Evolutionary conservation across 2,113 vertebrate genomes (phyloP).

Genomic region (Oceanites oceanicus): DNA sequence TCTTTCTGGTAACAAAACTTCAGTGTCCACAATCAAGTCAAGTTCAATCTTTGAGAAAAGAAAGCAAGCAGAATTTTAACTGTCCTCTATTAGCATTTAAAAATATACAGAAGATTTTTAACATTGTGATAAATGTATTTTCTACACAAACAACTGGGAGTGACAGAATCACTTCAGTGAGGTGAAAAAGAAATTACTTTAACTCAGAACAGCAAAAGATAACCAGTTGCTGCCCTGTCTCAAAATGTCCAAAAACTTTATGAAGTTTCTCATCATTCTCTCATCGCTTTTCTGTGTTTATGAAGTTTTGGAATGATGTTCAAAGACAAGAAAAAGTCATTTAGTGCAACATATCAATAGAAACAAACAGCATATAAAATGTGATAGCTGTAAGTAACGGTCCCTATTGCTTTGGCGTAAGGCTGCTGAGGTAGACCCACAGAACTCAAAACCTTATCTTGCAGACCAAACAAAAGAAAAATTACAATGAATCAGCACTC

Average conservation of each 20-base stretch:
- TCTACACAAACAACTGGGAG: neutral
- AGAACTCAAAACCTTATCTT: neutral
- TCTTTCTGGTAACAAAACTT: neutral
- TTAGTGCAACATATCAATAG: neutral
- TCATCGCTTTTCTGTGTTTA: neutral
- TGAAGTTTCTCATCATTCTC: neutral
- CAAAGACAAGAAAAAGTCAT: neutral
- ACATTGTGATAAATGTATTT: neutral
- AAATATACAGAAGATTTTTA: neutral
- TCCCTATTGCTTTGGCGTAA: neutral
- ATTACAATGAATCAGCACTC: neutral
- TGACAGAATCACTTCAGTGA: neutral
- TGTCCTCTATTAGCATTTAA: neutral
- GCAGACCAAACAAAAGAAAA: neutral
- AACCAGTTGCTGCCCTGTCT: neutral
- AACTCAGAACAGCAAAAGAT: neutral
- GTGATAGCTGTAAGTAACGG: neutral
- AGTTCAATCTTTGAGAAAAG: neutral
- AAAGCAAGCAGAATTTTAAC: neutral
- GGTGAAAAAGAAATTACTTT: neutral
- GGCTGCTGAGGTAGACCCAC: neutral
- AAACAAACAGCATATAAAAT: neutral
- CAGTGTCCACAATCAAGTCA: neutral
- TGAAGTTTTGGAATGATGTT: neutral
- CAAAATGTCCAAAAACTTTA: neutral